Evolutionary conservation across 64 coral and sea anemone genomes (phyloP), one percentile per base, ranked within the genome.

Genomic region (Orbicella faveolata): DNA sequence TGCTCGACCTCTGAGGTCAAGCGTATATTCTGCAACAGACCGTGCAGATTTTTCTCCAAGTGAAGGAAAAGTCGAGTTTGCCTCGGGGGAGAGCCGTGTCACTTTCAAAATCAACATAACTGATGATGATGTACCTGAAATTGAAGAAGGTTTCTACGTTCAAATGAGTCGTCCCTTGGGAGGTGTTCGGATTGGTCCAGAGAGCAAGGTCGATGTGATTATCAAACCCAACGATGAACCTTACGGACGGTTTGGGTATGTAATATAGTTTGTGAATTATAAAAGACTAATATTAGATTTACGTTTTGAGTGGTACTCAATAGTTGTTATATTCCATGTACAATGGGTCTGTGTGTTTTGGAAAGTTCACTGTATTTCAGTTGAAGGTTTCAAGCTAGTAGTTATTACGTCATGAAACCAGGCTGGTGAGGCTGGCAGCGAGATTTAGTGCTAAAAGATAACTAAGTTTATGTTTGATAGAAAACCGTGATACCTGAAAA

Each of bases 181-280:
- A 78, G 97, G 94, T 9, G 86, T 91, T 61, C 88, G 37, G 70
- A 91, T 99, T 25, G 97, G 97, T 25, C 12, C 78, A n/a, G 79
- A 48, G 18, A 83, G 83, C 52, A 90, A 79, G 84, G 84, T 99
- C 16, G 79, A 93, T 54, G 91, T 99, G 16, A 87, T 93, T 48
- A 92, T 99, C 74, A 76, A 81, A 6, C 91, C 97, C 13, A 99
- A 89, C n/a, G 97, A 99, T 79, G 63, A 93, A 15, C 94, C 97
- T 16, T 89, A 93, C n/a, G 97, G 97, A 55, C 85, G 79, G 1
- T 99, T 99, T 92, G 97, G 91, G 97, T 99, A 96, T 72, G 80
- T 89, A 66, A 70, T 72, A 36, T 35, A 15, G 44, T 48, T 48
- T 6, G 0, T 48, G 7, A 48, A 48, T 48, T 48, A 48, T 4